These are phyloP conservation scores for Dryas iulia DNA, from an alignment of 1,140 invertebrate genomes.

Conservation along the genomic window DNA sequence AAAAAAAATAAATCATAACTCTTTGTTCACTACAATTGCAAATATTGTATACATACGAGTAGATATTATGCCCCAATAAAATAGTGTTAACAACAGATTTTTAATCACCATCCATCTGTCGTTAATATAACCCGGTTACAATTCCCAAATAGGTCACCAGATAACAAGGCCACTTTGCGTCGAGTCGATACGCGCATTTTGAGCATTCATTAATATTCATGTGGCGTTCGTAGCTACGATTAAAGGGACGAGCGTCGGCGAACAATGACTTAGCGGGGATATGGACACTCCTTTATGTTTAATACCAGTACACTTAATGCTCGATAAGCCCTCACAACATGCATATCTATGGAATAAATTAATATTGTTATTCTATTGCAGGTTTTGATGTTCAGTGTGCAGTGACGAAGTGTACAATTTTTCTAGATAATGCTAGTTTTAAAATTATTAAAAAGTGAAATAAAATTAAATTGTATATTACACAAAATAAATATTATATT, in stretches of 20 bases:
- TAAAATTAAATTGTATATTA: no score
- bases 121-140: constrained; percentile 21
- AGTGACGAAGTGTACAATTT: no score
- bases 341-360: not conserved
- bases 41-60: no score
- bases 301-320: constrained; percentile 7
- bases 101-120: constrained; percentile 1
- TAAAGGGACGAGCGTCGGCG: constrained; percentile 24
- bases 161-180: constrained; percentile 23
- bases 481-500: no score
- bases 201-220: constrained; percentile 35
- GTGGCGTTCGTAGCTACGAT: constrained; percentile 18
- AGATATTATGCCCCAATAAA: no score
- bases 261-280: constrained; percentile 14
- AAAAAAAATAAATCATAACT: no score
- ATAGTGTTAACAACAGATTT: not conserved
- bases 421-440: no score
- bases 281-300: constrained; percentile 17
- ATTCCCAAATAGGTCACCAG: constrained; percentile 25
- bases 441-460: no score
- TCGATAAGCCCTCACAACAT: constrained; percentile 2
- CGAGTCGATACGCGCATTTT: constrained; percentile 29
- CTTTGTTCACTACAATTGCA: no score
- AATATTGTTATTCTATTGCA: not conserved
- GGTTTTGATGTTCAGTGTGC: not conserved